These are phyloP conservation scores for Sepiola atlantica DNA, from an alignment of 2,888 invertebrate genomes.

Conservation along the genomic window DNA sequence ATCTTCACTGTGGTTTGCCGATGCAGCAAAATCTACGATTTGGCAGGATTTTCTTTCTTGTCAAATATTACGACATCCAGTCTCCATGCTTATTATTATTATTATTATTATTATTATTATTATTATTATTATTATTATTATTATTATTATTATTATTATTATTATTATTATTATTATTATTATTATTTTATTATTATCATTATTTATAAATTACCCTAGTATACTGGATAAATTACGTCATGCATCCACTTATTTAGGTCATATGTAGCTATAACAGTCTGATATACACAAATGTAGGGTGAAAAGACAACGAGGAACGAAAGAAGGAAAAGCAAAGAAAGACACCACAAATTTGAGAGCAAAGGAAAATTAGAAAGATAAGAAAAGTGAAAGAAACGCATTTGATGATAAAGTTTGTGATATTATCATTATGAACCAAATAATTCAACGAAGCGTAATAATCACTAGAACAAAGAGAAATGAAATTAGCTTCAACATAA, in stretches of 20 bases:
- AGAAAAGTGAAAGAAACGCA: not conserved
- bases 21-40: too few species aligned
- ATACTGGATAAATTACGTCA: too few species aligned
- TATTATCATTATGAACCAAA: not conserved
- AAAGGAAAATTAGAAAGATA: not conserved
- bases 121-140: too few species aligned
- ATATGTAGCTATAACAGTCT: too few species aligned
- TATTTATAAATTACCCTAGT: too few species aligned
- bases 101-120: too few species aligned
- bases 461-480: conserved; percentile 9
- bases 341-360: not conserved
- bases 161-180: too few species aligned
- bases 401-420: not conserved
- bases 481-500: not conserved
- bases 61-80: too few species aligned
- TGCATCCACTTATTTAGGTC: too few species aligned
- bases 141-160: too few species aligned
- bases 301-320: not conserved
- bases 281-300: not conserved
- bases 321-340: not conserved
- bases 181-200: too few species aligned
- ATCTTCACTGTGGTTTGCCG: not conserved
- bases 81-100: not conserved
- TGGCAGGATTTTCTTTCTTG: too few species aligned
- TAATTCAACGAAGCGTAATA: not conserved